Evolutionary conservation across 2,113 vertebrate species (phyloP), one percentile per base, ranked within the genome.

Genomic region (Neofelis nebulosa): DNA sequence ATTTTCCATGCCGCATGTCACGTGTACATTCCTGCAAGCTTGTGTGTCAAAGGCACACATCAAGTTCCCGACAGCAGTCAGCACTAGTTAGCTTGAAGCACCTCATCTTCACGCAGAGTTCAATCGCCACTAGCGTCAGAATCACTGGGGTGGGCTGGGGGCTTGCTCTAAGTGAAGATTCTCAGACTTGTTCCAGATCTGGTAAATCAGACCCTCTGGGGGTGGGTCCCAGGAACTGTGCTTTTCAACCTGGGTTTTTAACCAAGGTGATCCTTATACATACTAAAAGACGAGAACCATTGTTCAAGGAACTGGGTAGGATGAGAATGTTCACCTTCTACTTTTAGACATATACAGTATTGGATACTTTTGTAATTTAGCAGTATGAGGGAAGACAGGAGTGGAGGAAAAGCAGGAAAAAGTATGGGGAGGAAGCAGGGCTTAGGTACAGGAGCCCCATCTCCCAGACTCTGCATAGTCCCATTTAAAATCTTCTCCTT

Each of bases 391-490:
- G 38, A 86, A 36, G 52, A 50, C n/a, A 63, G 85, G 9, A 27
- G 71, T 18, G 68, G 14, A 82, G 45, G 45, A 10, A 69, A 29
- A 55, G 1, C 2, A 73, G 36, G 29, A 21, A 65, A 52, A 25
- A 69, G 36, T 18, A 21, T 12, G 11, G 19, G 21, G 18, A 41
- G 18, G 66, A 83, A 48, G 48, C 7, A 31, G 5, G 2, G 12
- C 55, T 13, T 0, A 7, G 18, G 7, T 0, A 23, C 5, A 38
- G 74, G 16, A 63, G 14, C 31, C 27, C 6, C 18, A 2, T 2
- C 7, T 50, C 8, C 79, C 48, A 13, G 86, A 19, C 19, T 38
- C 73, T 25, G 6, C 3, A 7, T 0, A 3, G 9, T 2, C 18
- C 25, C 4, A 2, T 21, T 66, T 27, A 18, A 50, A n/a, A 11